Evolutionary conservation across 2,888 invertebrate genomes (phyloP).

Genomic region (Cephus sareptanus): DNA sequence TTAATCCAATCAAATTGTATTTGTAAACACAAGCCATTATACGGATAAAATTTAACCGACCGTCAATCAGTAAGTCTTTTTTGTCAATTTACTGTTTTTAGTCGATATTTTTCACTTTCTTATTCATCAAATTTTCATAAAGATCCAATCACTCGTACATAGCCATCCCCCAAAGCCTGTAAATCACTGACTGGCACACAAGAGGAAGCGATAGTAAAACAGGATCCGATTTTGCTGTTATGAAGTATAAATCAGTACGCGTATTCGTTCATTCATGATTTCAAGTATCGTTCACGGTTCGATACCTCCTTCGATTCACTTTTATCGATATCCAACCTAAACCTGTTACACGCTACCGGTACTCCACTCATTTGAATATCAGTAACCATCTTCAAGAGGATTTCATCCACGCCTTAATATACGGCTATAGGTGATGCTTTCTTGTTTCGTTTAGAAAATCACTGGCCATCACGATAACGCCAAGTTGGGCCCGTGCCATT

Average conservation of each 20-base stretch:
- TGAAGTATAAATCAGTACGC: not conserved
- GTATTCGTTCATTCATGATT: not conserved
- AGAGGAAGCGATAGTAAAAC: not conserved
- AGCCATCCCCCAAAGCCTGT: not conserved
- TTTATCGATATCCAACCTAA: not conserved
- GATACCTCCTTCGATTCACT: not conserved
- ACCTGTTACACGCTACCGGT: not conserved
- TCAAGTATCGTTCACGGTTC: not conserved
- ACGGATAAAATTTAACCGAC: not conserved
- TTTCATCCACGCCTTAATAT: not conserved
- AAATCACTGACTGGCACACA: not conserved
- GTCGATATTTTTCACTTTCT: not conserved
- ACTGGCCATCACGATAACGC: not conserved
- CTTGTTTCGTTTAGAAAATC: not conserved
- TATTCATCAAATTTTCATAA: not conserved
- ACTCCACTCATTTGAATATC: not conserved
- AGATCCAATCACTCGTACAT: not conserved
- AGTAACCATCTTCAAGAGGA: not conserved
- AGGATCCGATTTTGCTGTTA: not conserved
- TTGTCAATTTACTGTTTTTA: not conserved
- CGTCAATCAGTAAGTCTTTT: not conserved
- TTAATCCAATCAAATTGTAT: not conserved
- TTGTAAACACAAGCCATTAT: not conserved
- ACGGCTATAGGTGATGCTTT: not conserved
- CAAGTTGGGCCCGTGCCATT: not conserved